phyloP scores from a whole-genome alignment of 2,113 vertebrate species.

The Parus major region DNA sequence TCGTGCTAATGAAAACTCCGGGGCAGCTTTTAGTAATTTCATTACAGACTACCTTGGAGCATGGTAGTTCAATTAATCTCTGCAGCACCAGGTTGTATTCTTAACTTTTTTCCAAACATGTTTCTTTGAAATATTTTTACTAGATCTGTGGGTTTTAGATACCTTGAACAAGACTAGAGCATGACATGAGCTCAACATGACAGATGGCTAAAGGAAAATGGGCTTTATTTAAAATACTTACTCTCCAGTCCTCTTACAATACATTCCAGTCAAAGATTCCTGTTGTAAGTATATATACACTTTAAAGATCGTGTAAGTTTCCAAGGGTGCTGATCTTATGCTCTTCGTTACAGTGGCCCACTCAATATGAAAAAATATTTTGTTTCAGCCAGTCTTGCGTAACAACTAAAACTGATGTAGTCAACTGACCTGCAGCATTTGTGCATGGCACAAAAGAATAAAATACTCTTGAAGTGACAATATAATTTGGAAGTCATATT shows the following conservation, averaged over 20 bases:
- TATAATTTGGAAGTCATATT: not conserved
- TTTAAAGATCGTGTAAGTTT: not conserved
- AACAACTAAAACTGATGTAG: not conserved
- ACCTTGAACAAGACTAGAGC: not conserved
- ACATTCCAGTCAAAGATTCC: not conserved
- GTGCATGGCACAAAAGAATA: not conserved
- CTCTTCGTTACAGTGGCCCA: not conserved
- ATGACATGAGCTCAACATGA: not conserved
- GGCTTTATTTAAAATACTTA: not conserved
- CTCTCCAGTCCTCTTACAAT: not conserved
- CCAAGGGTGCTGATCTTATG: not conserved
- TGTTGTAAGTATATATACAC: not conserved
- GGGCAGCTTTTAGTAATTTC: conserved; percentile 42
- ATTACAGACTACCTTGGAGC: conserved; percentile 37
- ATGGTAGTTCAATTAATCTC: conserved; percentile 37
- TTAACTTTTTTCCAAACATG: conserved; percentile 13
- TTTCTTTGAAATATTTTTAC: not conserved
- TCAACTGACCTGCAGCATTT: not conserved
- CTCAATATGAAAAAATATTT: not conserved
- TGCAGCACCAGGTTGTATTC: not conserved
- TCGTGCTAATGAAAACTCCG: conserved; percentile 53
- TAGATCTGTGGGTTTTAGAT: not conserved
- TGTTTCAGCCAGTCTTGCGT: not conserved
- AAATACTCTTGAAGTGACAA: not conserved
- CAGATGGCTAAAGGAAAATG: not conserved